A percentile compares a stretch with the other conserved stretches of the same genome.
phyloP scores from a whole-genome alignment of 1,140 invertebrate genomes.

The Hylyphantes graminicola region DNA sequence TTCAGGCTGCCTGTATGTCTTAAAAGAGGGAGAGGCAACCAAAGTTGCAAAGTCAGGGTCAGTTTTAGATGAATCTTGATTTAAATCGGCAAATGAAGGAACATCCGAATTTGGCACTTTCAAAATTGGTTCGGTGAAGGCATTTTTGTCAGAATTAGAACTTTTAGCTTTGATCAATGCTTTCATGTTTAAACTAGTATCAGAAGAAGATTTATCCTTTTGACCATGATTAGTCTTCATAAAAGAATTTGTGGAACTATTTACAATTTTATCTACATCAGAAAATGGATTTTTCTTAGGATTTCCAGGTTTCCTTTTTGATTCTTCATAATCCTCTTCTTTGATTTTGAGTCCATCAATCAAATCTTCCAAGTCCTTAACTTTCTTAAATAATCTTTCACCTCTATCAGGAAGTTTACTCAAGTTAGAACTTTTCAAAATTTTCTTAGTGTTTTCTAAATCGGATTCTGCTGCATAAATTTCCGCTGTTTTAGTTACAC shows the following conservation, averaged over 20 bases:
- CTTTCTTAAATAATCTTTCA: neutral
- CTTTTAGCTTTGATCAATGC: neutral
- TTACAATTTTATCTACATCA: neutral
- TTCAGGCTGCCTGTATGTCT: neutral
- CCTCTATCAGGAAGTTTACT: conserved; percentile 31
- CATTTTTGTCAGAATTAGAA: neutral
- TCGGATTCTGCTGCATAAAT: neutral
- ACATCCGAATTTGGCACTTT: neutral
- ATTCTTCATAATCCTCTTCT: neutral
- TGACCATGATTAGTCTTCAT: neutral
- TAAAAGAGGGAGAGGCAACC: conserved; percentile 49
- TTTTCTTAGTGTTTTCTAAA: conserved; percentile 2
- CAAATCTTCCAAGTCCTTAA: conserved; percentile 9
- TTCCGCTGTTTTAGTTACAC: neutral
- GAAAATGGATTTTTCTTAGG: neutral
- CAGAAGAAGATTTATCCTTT: neutral
- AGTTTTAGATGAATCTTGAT: neutral
- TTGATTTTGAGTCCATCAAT: conserved; percentile 1
- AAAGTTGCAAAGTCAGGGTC: neutral
- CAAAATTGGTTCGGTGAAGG: neutral
- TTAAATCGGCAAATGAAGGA: conserved; percentile 37
- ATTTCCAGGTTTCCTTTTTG: neutral
- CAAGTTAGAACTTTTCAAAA: conserved; percentile 7
- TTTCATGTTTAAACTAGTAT: neutral
- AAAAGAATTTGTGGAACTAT: neutral